Conservation (phyloP, 2,113 vertebrate species). For the Chaetorhynchus papuensis region DNA sequence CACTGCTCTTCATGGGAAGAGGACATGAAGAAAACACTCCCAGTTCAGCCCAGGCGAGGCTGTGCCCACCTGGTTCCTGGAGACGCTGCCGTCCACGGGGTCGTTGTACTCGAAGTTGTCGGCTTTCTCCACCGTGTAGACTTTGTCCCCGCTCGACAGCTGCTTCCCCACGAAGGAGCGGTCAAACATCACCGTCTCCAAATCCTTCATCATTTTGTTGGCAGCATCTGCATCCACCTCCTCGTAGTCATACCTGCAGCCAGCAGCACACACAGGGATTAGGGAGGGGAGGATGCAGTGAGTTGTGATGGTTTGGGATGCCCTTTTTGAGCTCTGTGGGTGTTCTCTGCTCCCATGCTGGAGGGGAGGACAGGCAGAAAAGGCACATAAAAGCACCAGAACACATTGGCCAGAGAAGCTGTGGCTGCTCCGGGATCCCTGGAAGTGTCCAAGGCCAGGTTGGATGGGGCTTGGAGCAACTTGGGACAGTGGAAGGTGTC, state of each 20-base stretch:
- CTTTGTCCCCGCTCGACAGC: conserved; percentile 85
- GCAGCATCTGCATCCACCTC: conserved; percentile 93
- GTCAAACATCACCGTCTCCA: conserved; percentile 85
- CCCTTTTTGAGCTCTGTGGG: not conserved
- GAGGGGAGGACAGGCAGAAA: not conserved
- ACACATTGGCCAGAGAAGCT: not conserved
- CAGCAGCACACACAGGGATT: not conserved
- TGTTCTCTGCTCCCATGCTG: not conserved
- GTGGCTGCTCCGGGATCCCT: not conserved
- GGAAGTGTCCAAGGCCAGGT: not conserved
- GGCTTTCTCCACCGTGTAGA: conserved; percentile 86
- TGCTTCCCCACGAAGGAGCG: conserved; percentile 88
- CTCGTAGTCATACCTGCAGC: conserved; percentile 91
- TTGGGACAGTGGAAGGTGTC: not conserved
- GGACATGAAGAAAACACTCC: not conserved
- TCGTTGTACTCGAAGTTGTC: conserved; percentile 96
- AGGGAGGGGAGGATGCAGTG: not conserved
- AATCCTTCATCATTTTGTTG: conserved; percentile 91
- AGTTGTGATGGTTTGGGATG: not conserved
- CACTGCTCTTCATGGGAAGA: accelerated
- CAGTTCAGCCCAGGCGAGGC: not conserved
- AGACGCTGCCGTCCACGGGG: conserved; percentile 92
- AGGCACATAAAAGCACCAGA: not conserved
- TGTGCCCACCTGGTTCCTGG: conserved; percentile 89
- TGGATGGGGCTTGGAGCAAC: not conserved